Percentiles rank a stretch among this genome's conserved stretches.
These are phyloP conservation scores for Drosophila guanche DNA, from an alignment of 1,140 invertebrate genomes.

Conservation along the genomic window DNA sequence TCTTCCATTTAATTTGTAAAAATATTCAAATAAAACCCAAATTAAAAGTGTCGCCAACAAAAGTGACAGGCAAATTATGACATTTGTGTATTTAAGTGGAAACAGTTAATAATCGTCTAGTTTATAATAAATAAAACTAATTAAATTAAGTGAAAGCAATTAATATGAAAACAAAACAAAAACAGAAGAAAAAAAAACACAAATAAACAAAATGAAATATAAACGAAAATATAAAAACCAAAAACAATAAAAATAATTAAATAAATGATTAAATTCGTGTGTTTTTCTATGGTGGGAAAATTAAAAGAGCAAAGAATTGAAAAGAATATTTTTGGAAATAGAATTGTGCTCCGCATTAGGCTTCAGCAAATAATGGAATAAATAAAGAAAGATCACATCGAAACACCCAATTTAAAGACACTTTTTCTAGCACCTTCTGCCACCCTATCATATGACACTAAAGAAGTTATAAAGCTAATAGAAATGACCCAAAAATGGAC, in stretches of 20 bases:
- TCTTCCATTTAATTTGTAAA: conserved; percentile 36
- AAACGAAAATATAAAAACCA: conserved; percentile 37
- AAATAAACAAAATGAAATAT: conserved; percentile 47
- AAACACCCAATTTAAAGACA: no score
- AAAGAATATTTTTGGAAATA: no score
- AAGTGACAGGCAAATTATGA: conserved; percentile 35
- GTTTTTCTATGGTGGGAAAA: neutral
- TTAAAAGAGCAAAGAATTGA: no score
- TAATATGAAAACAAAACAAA: conserved; percentile 30
- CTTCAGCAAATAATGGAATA: no score
- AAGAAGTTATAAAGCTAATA: no score
- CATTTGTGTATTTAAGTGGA: conserved; percentile 51
- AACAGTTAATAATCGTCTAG: conserved; percentile 74
- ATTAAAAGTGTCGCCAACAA: conserved; percentile 27
- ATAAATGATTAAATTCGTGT: conserved; percentile 3
- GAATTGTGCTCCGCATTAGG: no score
- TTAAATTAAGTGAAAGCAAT: conserved; percentile 31
- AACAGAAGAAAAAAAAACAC: neutral
- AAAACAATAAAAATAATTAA: conserved; percentile 49
- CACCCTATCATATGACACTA: no score
- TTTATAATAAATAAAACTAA: conserved; percentile 44
- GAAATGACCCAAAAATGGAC: no score
- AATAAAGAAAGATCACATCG: no score
- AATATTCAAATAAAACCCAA: conserved; percentile 2
- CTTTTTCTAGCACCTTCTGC: no score